These are phyloP conservation scores for Hyphantria cunea DNA, from an alignment of 1,140 invertebrate species.

Conservation along the genomic window DNA sequence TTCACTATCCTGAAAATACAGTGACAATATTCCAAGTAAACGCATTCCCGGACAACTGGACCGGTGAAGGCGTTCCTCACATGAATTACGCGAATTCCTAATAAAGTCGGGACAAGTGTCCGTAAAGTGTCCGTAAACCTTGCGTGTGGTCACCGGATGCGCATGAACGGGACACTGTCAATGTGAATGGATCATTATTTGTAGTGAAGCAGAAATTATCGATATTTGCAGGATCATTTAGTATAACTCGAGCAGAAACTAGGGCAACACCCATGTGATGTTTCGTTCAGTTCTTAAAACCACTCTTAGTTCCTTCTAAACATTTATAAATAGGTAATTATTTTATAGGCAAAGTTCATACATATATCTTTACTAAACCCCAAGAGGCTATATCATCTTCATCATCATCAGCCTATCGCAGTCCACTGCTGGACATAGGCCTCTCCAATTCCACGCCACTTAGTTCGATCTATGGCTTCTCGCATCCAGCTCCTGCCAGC, in stretches of 20 bases:
- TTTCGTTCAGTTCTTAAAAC: background rate
- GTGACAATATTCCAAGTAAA: conserved; percentile 45
- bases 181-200: conserved; percentile 23
- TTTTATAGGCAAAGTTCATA: too few relatives aligned
- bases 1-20: conserved; percentile 16
- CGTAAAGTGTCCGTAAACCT: conserved; percentile 34
- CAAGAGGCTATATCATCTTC: too few relatives aligned
- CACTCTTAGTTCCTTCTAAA: too few relatives aligned
- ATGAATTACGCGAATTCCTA: conserved; percentile 53
- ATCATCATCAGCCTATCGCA: too few relatives aligned
- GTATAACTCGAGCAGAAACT: background rate
- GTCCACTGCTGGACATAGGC: too few relatives aligned
- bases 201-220: conserved; percentile 11
- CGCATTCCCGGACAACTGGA: conserved; percentile 26
- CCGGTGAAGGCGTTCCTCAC: conserved; percentile 36
- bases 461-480: too few relatives aligned
- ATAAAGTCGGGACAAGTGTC: conserved; percentile 46
- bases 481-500: too few relatives aligned
- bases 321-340: too few relatives aligned
- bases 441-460: too few relatives aligned
- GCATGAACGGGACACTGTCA: conserved; percentile 41
- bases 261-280: background rate
- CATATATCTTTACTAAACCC: too few relatives aligned
- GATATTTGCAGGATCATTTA: conserved; percentile 1
- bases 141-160: conserved; percentile 60